These are phyloP conservation scores for Pteromalus puparum DNA, from an alignment of 1,140 invertebrate species.

Conservation along the genomic window DNA sequence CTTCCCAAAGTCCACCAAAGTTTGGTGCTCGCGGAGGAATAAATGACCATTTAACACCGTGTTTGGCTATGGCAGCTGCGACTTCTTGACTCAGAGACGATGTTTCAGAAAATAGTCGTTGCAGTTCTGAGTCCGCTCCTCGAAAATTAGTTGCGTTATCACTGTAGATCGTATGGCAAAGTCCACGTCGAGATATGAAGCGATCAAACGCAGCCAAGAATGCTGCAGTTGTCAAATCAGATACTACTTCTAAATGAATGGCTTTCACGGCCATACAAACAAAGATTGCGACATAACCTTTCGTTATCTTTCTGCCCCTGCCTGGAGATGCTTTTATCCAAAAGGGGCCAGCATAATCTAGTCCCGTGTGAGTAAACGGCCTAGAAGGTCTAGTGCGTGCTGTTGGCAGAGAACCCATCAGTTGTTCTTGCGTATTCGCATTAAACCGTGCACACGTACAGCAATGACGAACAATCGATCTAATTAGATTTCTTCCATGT, in stretches of 20 bases:
- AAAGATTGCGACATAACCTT: slow-evolving; percentile 25
- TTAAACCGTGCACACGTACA: not conserved
- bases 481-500: not conserved
- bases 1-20: slow-evolving; percentile 44
- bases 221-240: not conserved
- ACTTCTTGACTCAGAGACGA: not conserved
- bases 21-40: slow-evolving; percentile 14
- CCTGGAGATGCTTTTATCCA: not conserved
- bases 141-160: slow-evolving; percentile 39
- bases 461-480: not conserved
- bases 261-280: not conserved
- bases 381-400: not conserved
- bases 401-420: not conserved
- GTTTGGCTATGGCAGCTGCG: not conserved
- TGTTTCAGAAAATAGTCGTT: not conserved
- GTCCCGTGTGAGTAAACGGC: not conserved
- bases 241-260: not conserved
- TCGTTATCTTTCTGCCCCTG: not conserved
- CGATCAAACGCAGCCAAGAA: slow-evolving; percentile 29
- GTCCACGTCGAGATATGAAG: slow-evolving; percentile 12
- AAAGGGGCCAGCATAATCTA: slow-evolving; percentile 35
- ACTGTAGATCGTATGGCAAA: not conserved
- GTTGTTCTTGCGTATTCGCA: not conserved
- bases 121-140: slow-evolving; percentile 1
- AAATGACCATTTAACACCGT: not conserved